Conservation (phyloP, 2,888 invertebrate species). For the Polydrusus tereticollis region DNA sequence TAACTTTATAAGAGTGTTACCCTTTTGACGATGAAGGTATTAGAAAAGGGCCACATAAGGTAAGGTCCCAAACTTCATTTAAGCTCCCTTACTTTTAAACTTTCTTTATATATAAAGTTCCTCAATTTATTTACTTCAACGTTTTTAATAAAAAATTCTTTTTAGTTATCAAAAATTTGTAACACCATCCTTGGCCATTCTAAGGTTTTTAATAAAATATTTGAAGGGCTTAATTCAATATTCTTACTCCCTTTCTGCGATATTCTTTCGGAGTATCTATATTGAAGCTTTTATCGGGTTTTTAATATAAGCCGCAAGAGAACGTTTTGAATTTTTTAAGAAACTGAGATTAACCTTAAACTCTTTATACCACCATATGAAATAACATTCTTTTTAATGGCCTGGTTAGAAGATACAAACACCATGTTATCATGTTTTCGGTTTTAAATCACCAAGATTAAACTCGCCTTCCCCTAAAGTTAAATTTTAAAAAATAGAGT, state of each 20-base stretch:
- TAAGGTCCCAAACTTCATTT: slow-evolving; percentile 5
- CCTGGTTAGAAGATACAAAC: too few species aligned
- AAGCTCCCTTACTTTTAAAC: not conserved
- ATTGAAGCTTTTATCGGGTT: slow-evolving; percentile 7
- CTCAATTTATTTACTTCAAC: slow-evolving; percentile 7
- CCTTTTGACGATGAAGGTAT: not conserved
- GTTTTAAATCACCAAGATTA: not conserved
- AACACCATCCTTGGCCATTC: slow-evolving; percentile 29
- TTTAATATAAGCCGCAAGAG: slow-evolving; percentile 14
- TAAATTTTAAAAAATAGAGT: not conserved
- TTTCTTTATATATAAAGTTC: slow-evolving; percentile 1
- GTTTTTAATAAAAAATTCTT: slow-evolving; percentile 24
- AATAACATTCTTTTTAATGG: too few species aligned
- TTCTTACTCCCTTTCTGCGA: slow-evolving; percentile 21
- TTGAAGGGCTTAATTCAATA: slow-evolving; percentile 40
- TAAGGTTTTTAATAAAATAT: slow-evolving; percentile 44
- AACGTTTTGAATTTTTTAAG: slow-evolving; percentile 19
- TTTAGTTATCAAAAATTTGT: slow-evolving; percentile 43
- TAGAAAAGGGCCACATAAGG: not conserved
- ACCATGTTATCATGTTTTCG: not conserved
- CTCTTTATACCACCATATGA: not conserved
- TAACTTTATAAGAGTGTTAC: slow-evolving; percentile 7
- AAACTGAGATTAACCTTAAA: slow-evolving; percentile 8
- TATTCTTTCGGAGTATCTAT: slow-evolving; percentile 18
- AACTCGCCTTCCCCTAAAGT: not conserved